These are phyloP conservation scores for Peromyscus californicus DNA, from an alignment of 2,113 vertebrate species.

Conservation along the genomic window DNA sequence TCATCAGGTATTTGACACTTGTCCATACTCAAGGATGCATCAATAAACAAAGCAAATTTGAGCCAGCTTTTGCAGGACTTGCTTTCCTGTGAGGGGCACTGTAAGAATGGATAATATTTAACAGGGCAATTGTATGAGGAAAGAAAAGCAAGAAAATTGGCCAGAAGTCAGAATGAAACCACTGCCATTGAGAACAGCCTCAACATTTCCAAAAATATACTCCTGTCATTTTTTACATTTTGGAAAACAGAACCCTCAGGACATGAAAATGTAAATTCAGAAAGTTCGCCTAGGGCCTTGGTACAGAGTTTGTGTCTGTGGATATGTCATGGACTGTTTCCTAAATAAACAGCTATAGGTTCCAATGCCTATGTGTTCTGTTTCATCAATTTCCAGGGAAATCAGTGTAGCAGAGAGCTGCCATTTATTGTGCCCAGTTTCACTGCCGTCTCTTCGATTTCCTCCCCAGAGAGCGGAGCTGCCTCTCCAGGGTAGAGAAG, in stretches of 20 bases:
- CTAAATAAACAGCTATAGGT: background rate
- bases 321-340: background rate
- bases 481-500: slow-evolving; percentile 32
- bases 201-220: background rate
- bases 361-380: background rate
- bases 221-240: background rate
- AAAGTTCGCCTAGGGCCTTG: background rate
- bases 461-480: background rate
- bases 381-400: background rate
- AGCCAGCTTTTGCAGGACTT: background rate
- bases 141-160: background rate
- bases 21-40: background rate
- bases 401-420: background rate
- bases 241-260: slow-evolving; percentile 6
- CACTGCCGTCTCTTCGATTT: background rate
- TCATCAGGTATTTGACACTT: background rate
- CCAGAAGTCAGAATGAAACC: no score
- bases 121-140: background rate
- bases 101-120: background rate
- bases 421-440: background rate
- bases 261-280: background rate
- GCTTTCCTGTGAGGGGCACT: background rate
- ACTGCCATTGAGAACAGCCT: background rate
- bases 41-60: background rate
- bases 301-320: background rate